Conservation (phyloP, 2,888 invertebrate genomes). For the Alitta virens region DNA sequence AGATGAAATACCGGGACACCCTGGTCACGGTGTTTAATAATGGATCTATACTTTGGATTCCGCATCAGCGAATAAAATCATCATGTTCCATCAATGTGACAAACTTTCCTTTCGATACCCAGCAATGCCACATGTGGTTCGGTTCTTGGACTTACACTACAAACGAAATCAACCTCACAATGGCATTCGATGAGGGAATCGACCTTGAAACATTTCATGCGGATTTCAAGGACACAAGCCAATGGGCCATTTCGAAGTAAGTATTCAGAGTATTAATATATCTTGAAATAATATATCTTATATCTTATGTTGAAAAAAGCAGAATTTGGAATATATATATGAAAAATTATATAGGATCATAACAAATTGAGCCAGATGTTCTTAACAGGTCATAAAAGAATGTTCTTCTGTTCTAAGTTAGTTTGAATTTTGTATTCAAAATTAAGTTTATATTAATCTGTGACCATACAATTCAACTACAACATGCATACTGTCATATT, state of each 20-base stretch:
- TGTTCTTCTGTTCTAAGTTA: too few relatives aligned
- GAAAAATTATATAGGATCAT: too few relatives aligned
- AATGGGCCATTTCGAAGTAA: not conserved
- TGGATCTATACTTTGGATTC: constrained; percentile 21
- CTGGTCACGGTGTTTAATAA: constrained; percentile 19
- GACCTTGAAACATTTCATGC: constrained; percentile 24
- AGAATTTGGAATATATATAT: too few relatives aligned
- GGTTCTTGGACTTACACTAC: constrained; percentile 28
- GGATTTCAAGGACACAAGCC: constrained; percentile 20
- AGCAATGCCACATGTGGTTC: constrained; percentile 28
- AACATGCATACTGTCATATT: too few relatives aligned
- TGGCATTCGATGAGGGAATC: constrained; percentile 20
- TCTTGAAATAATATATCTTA: too few relatives aligned
- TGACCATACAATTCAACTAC: too few relatives aligned
- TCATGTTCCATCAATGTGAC: constrained; percentile 25
- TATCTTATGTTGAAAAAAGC: too few relatives aligned
- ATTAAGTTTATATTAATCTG: too few relatives aligned
- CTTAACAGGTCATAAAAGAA: too few relatives aligned
- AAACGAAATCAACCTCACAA: constrained; percentile 17
- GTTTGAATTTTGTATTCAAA: too few relatives aligned
- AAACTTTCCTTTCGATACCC: constrained; percentile 24
- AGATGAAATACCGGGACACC: constrained; percentile 10
- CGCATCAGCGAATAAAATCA: constrained; percentile 18
- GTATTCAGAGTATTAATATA: too few relatives aligned
- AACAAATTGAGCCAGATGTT: too few relatives aligned